Conservation (phyloP, 1,140 invertebrate genomes). For the Philopotamus ludificatus region DNA sequence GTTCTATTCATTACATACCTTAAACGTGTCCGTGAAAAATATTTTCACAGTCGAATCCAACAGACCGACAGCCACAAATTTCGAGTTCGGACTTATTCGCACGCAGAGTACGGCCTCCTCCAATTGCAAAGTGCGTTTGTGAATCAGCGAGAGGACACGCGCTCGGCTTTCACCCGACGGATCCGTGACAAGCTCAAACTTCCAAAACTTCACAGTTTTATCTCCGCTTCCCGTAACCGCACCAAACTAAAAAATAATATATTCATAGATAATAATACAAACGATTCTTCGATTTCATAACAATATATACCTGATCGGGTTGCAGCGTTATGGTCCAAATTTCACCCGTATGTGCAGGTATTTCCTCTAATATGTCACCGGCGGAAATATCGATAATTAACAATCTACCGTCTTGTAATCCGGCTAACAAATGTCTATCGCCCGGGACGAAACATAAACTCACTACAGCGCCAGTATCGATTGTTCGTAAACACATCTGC, state of each 20-base stretch:
- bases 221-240: conserved; percentile 86
- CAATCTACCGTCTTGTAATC: conserved; percentile 83
- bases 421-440: conserved; percentile 87
- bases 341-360: conserved; percentile 77
- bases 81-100: conserved; percentile 79
- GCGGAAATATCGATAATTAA: conserved; percentile 85
- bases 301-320: conserved; percentile 64
- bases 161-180: conserved; percentile 59
- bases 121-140: conserved; percentile 79
- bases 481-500: conserved; percentile 80
- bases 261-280: too few relatives aligned
- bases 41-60: conserved; percentile 94
- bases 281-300: not conserved
- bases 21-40: conserved; percentile 91
- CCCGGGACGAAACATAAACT: conserved; percentile 85
- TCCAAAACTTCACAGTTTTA: conserved; percentile 91
- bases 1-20: too few relatives aligned
- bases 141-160: conserved; percentile 73
- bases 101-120: conserved; percentile 85
- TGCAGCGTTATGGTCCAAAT: conserved; percentile 76
- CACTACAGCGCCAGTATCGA: conserved; percentile 71
- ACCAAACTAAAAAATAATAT: conserved; percentile 67
- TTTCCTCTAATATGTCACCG: conserved; percentile 73
- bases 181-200: conserved; percentile 81
- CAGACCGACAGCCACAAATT: conserved; percentile 85